Base-by-base conservation (phyloP, 2,888 invertebrate genomes). In the Mythimna ferrago region DNA sequence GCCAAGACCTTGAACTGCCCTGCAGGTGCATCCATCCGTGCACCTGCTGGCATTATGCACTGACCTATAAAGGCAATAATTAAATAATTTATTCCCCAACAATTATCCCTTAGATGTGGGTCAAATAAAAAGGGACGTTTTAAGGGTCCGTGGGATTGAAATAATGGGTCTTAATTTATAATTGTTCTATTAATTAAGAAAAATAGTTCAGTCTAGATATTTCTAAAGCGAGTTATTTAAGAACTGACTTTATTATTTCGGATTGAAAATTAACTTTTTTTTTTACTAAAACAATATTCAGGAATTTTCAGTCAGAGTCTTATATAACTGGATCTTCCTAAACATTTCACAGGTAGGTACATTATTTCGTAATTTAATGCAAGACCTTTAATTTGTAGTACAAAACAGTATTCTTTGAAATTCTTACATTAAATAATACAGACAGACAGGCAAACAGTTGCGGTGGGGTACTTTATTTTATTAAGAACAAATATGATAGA, bases 61-160 rank as follows among this genome's bases (percentile, higher is more conserved):
- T 96, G 95, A 96, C 96, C 96, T 96, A 96, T 96, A 94, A 96
- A 95, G 93, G 94, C 89, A 92, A 92, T 95, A 94, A 95, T 95
- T 94, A 95, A 93, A 93, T 92, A 94, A 94, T 94, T 92, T 94
- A 94, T 95, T 90, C 91, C 88, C 84, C 85, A 71, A 87, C 92
- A 93, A 93, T 94, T 94, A 94, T 92, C 87, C 93, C 92, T 90
- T 94, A 92, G 93, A 95, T 95, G 94, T 96, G 95, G 96, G 96
- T 96, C 96, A 95, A 94, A 93, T 90, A 92, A 93, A 91, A 92
- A 92, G 89, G 87, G 87, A 78, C 35, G 73, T 83, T 85, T 88
- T 89, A 88, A 90, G 89, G 91, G 77, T 86, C 91, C 81, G 85
- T 82, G 69, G 35, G 19, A 51, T 71, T 73, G 58, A 80, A 80